A percentile compares a stretch with the other conserved stretches of the same genome.
These are phyloP conservation scores for Drosophila neoperkinsi DNA, from an alignment of 2,888 invertebrate species.

Conservation along the genomic window DNA sequence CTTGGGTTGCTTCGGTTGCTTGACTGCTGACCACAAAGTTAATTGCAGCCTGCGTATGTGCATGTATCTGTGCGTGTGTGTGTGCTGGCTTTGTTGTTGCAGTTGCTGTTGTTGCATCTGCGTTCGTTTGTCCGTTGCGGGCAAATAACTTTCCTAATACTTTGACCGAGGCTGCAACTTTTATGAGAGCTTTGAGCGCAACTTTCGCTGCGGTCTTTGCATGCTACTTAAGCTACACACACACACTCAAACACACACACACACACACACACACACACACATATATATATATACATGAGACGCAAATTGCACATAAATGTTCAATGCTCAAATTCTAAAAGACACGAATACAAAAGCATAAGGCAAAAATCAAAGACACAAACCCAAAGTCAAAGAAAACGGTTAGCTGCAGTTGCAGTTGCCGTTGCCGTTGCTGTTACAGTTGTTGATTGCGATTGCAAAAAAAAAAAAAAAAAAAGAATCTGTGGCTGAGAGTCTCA, in stretches of 20 bases:
- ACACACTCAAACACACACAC: neutral
- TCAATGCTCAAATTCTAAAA: slow-evolving; percentile 13
- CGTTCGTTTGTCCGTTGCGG: slow-evolving; percentile 61
- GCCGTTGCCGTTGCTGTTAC: neutral
- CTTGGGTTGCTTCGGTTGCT: slow-evolving; percentile 23
- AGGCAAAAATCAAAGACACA: neutral
- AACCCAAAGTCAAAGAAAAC: slow-evolving; percentile 7
- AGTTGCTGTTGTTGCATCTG: slow-evolving; percentile 40
- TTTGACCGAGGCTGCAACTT: slow-evolving; percentile 72
- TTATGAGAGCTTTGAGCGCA: slow-evolving; percentile 52
- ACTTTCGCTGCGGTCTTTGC: slow-evolving; percentile 57
- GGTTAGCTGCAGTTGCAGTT: slow-evolving; percentile 18
- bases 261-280: neutral
- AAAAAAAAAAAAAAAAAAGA: neutral
- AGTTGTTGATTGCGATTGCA: slow-evolving; percentile 1
- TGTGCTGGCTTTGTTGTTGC: slow-evolving; percentile 21
- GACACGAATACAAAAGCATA: neutral
- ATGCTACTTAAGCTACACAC: slow-evolving; percentile 11
- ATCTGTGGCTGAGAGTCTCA: slow-evolving; percentile 8
- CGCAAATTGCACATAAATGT: neutral
- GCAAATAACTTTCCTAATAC: slow-evolving; percentile 75
- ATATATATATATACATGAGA: neutral
- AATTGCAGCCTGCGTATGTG: slow-evolving; percentile 64
- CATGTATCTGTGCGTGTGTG: neutral
- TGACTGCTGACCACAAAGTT: slow-evolving; percentile 69